Evolutionary conservation across 2,797 vertebrate species (phyloP), one percentile per base, ranked within the genome.

Genomic region (Oophaga sylvatica): DNA sequence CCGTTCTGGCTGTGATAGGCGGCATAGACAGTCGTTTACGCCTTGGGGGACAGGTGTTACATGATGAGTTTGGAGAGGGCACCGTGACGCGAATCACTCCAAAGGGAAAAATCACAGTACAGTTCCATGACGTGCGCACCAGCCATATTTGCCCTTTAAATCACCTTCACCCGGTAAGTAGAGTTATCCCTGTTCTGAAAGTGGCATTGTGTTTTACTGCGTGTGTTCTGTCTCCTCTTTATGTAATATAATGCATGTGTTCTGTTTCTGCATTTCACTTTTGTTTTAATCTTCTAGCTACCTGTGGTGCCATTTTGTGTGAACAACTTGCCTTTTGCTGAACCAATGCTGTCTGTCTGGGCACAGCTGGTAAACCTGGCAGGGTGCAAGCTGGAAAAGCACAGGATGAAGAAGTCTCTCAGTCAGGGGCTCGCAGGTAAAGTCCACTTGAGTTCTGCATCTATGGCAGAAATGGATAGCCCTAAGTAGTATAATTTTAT

Each of bases 21-120:
- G 98, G 98, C 82, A 99, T 99, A 0, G 98, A 99, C 13, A 96
- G 97, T 62, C 97, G 98, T 10, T 95, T 99, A 90, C 93, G 98
- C 0, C 94, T 99, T 0, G 98, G 98, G n/a, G 98, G 98, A 26
- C 98, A 98, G 90, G 98, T 99, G 19, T 78, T 96, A 86, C 98
- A 99, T 1, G 98, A 99, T 87, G 98, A 99, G 78, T 97, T 97
- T 71, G 98, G 98, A 85, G 98, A 99, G 91, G 98, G 98, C 90
- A 99, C 97, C 0, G 98, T 99, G 81, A 99, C 97, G 0, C 96
- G 97, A 80, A 99, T 99, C 92, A 99, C 98, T 0, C 98, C 98
- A 0, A 99, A 97, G 92, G 98, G 98, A 87, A 96, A 96, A 71
- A 99, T 99, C 94, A 99, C 98, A 0, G 98, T 99, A 62, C 98